Evolutionary conservation across 2,797 vertebrate genomes (phyloP).

Genomic region (Myotis myotis): DNA sequence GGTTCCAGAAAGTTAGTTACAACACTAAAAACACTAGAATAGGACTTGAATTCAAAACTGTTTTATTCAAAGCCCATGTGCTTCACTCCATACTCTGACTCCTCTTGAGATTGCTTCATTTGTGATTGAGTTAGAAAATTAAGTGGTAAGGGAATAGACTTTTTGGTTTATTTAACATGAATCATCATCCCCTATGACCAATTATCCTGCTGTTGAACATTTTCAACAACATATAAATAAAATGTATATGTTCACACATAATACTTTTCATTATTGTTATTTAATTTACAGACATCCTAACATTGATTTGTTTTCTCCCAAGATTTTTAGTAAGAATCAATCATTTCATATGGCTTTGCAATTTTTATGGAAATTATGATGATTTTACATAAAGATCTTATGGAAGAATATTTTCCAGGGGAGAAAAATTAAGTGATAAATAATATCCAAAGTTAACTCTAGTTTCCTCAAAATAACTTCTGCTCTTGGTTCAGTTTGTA

Average conservation of each 20-base stretch:
- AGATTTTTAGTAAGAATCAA: constrained; percentile 36
- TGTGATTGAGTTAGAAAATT: constrained; percentile 38
- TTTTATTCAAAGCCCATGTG: background rate
- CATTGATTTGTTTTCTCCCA: constrained; percentile 52
- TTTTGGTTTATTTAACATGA: constrained; percentile 49
- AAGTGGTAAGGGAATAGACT: background rate
- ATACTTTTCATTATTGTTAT: constrained; percentile 22
- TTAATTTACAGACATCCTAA: constrained; percentile 16
- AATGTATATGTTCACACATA: background rate
- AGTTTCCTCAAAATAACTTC: constrained; percentile 9
- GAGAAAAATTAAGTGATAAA: constrained; percentile 46
- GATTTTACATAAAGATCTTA: constrained; percentile 19
- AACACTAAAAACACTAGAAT: background rate
- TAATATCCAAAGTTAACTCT: constrained; percentile 15
- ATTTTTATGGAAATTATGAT: constrained; percentile 48
- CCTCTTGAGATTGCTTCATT: background rate
- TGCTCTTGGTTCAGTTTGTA: background rate
- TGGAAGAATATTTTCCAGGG: constrained; percentile 8
- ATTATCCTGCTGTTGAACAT: constrained; percentile 36
- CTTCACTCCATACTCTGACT: background rate
- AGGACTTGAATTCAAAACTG: background rate
- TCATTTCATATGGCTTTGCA: constrained; percentile 10
- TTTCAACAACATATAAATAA: constrained; percentile 45
- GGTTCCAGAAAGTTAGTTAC: background rate
- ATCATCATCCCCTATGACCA: constrained; percentile 4